A percentile compares a stretch with the other conserved stretches of the same genome.
Conservation (phyloP, 2,888 invertebrate species). For the Euzophera pinguis region DNA sequence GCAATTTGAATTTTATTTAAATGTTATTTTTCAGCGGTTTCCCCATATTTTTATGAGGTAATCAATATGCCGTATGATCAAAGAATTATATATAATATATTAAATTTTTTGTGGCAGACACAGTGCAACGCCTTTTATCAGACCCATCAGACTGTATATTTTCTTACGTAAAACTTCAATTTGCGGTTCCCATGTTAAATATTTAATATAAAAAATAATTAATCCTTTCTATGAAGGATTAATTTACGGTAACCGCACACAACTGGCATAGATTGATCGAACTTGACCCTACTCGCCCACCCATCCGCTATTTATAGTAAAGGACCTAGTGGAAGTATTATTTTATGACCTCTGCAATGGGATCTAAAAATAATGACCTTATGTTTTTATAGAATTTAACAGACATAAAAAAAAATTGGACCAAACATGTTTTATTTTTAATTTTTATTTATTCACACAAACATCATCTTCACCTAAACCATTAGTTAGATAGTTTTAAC, state of each 20-base stretch:
- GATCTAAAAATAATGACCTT: background rate
- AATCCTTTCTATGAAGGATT: no score
- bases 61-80: conserved; percentile 14
- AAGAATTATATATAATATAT: background rate
- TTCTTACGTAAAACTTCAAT: background rate
- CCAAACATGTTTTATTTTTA: no score
- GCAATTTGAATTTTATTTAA: background rate
- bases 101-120: no score
- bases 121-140: background rate
- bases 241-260: no score
- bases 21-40: background rate
- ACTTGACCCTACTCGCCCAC: background rate
- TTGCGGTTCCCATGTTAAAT: background rate
- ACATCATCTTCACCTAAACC: no score
- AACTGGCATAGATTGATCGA: background rate
- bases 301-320: background rate
- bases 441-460: no score
- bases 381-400: no score
- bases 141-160: background rate
- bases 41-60: conserved; percentile 13
- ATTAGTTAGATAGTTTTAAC: no score
- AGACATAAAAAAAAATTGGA: no score
- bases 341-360: background rate
- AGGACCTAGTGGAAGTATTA: background rate
- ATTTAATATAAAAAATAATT: no score